Conservation (phyloP, 2,888 invertebrate genomes). For the Cryptus armator region DNA sequence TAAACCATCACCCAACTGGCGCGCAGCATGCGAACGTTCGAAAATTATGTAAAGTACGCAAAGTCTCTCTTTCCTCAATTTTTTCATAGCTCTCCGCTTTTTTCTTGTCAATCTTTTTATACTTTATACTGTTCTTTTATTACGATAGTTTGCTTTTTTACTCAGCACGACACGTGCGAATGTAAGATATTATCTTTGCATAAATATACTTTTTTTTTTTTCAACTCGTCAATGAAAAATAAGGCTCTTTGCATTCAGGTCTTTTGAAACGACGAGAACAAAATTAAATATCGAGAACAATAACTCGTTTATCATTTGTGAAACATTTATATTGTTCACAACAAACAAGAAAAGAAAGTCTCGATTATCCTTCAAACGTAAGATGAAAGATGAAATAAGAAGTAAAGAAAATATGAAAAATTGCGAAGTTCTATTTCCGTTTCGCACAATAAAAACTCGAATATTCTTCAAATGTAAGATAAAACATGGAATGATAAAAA, state of each 20-base stretch:
- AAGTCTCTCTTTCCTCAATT: not conserved
- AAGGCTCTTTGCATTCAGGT: not conserved
- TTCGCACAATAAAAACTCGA: slow-evolving; percentile 13
- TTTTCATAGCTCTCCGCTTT: not conserved
- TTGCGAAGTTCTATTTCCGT: slow-evolving; percentile 11
- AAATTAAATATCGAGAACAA: not conserved
- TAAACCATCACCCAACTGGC: slow-evolving; percentile 42
- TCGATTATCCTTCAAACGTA: too few relatives aligned
- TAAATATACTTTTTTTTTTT: too few relatives aligned
- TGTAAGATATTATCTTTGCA: not conserved
- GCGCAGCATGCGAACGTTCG: slow-evolving; percentile 62
- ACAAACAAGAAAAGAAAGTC: too few relatives aligned
- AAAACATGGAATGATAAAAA: slow-evolving; percentile 16
- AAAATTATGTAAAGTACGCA: slow-evolving; percentile 42
- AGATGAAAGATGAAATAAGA: not conserved
- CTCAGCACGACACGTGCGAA: not conserved
- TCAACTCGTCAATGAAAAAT: not conserved
- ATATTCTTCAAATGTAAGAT: slow-evolving; percentile 18
- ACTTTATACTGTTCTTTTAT: not conserved
- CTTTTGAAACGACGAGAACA: not conserved
- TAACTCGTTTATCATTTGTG: not conserved
- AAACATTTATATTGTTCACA: not conserved
- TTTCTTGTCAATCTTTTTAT: not conserved
- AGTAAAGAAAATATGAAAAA: slow-evolving; percentile 13
- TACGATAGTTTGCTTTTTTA: not conserved